These are phyloP conservation scores for Panopea generosa DNA, from an alignment of 2,888 invertebrate genomes.

Conservation along the genomic window DNA sequence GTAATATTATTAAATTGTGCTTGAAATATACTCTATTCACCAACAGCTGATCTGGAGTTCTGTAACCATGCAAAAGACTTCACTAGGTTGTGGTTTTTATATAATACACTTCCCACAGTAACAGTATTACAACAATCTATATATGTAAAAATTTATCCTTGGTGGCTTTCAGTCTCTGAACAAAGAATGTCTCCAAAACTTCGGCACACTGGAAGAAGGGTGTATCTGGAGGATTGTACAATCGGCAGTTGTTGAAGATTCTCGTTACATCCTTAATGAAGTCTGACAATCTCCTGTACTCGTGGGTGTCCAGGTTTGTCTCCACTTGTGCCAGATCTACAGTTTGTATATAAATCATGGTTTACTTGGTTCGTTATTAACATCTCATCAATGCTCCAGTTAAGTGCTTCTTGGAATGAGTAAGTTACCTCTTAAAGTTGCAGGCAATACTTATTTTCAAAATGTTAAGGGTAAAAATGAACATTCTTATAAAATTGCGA, in stretches of 20 bases:
- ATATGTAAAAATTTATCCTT: constrained; percentile 67
- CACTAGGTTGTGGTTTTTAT: no score
- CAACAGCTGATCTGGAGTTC: no score
- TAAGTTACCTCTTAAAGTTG: no score
- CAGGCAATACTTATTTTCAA: no score
- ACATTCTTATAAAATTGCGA: no score
- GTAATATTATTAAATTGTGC: no score
- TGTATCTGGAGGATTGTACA: constrained; percentile 98
- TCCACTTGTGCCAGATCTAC: constrained; percentile 97
- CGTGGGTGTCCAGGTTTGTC: constrained; percentile 90
- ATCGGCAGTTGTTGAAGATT: constrained; percentile 99
- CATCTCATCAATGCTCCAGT: background rate
- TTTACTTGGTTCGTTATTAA: background rate
- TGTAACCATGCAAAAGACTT: no score
- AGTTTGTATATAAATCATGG: constrained; percentile 72
- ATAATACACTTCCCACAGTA: background rate
- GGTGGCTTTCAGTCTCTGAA: constrained; percentile 81
- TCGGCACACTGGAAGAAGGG: constrained; percentile 98
- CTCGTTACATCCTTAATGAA: constrained; percentile 99
- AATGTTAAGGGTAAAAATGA: no score
- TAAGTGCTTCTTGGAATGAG: no score
- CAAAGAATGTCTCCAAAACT: constrained; percentile 96
- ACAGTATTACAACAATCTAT: background rate
- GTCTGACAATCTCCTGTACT: constrained; percentile 95
- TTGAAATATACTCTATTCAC: no score